phyloP scores from a whole-genome alignment of 2,113 vertebrate genomes.

The Cryptomyrus ogoouensis region DNA sequence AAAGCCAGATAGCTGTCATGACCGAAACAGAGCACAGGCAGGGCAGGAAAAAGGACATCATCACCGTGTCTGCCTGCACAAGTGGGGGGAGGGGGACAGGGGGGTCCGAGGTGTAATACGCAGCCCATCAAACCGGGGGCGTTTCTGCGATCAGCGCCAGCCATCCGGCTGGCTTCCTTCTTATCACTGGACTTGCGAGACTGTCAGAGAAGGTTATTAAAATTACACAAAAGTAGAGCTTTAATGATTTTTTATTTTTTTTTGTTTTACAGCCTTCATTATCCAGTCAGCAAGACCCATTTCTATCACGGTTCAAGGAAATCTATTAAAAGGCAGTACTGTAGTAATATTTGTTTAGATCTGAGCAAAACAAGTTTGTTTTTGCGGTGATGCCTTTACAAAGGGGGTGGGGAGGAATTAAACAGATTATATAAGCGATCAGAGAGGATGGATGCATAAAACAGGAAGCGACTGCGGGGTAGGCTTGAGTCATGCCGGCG shows the following conservation, averaged over 20 bases:
- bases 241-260: not conserved
- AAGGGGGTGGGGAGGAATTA: not conserved
- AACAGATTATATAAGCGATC: conserved; percentile 18
- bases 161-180: not conserved
- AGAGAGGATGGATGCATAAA: conserved; percentile 10
- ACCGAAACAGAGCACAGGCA: not conserved
- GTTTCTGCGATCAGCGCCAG: not conserved
- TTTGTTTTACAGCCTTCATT: not conserved
- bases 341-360: not conserved
- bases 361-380: not conserved
- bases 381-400: not conserved
- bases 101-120: not conserved
- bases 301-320: not conserved
- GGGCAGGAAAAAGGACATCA: not conserved
- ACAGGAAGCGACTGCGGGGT: conserved; percentile 12
- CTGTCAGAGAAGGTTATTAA: not conserved
- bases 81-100: not conserved
- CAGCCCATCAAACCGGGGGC: not conserved
- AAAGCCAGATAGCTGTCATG: not conserved
- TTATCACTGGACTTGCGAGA: not conserved
- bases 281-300: not conserved
- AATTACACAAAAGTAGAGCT: not conserved
- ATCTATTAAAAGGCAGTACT: not conserved
- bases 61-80: not conserved
- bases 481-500: conserved; percentile 16